Evolutionary conservation across 1,140 invertebrate genomes (phyloP).

Genomic region (Aplysia californica): DNA sequence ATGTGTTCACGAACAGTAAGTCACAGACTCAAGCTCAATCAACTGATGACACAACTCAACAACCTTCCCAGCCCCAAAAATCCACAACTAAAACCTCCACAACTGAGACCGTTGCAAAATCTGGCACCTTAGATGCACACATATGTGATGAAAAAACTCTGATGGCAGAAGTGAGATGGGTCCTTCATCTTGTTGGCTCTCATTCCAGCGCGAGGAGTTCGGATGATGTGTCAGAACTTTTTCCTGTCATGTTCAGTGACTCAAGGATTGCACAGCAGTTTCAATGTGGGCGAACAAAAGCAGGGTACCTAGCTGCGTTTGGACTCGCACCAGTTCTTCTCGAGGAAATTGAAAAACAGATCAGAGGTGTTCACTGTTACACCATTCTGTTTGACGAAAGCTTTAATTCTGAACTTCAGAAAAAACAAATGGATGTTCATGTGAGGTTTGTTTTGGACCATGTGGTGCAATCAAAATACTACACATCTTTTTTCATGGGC

Average conservation of each 20-base stretch:
- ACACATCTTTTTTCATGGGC: conserved; percentile 35
- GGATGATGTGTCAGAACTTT: neutral
- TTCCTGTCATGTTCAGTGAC: conserved; percentile 34
- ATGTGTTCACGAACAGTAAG: too few relatives aligned
- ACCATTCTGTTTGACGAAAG: conserved; percentile 39
- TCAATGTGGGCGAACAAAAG: conserved; percentile 30
- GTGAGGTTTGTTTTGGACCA: conserved; percentile 26
- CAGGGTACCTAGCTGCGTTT: conserved; percentile 32
- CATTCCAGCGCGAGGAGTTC: conserved; percentile 17
- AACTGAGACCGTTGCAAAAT: too few relatives aligned
- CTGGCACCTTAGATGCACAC: neutral
- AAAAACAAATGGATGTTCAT: conserved; percentile 45
- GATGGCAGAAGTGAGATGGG: conserved; percentile 29
- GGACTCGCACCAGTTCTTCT: conserved; percentile 34
- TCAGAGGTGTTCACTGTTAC: neutral
- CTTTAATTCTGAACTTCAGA: conserved; percentile 1
- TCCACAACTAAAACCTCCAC: too few relatives aligned
- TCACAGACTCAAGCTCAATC: too few relatives aligned
- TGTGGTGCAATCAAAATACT: conserved; percentile 32
- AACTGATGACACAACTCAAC: too few relatives aligned
- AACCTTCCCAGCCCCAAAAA: too few relatives aligned
- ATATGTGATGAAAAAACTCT: neutral
- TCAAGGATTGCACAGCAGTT: conserved; percentile 16
- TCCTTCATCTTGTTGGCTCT: neutral
- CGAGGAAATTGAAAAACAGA: neutral